These are phyloP conservation scores for Prorops nasuta DNA, from an alignment of 1,140 invertebrate species.

Conservation along the genomic window DNA sequence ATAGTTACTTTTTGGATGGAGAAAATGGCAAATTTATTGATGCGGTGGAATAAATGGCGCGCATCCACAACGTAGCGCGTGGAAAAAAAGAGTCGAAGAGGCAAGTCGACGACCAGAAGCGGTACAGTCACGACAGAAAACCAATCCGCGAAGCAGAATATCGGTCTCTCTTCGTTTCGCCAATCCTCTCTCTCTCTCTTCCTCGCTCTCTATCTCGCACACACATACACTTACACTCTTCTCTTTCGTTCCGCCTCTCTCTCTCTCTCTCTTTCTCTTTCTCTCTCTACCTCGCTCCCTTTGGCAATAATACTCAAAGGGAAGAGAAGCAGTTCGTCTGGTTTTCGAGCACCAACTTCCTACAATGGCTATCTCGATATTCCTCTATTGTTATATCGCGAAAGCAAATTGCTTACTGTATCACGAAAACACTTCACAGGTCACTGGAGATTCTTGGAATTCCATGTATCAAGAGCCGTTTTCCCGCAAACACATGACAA, in stretches of 20 bases:
- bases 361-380: no score
- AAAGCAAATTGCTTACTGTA: no score
- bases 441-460: no score
- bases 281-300: slow-evolving; percentile 1
- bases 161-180: slow-evolving; percentile 13
- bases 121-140: slow-evolving; percentile 23
- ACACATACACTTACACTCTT: neutral
- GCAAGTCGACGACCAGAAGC: slow-evolving; percentile 33
- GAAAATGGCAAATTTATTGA: no score
- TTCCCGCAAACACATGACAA: no score
- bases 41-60: neutral
- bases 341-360: slow-evolving; percentile 18
- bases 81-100: slow-evolving; percentile 19
- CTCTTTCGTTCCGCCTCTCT: neutral
- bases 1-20: no score
- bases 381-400: no score
- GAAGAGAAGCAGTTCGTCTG: slow-evolving; percentile 22
- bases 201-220: neutral
- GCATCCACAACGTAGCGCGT: slow-evolving; percentile 13
- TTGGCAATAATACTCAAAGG: neutral
- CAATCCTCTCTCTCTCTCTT: slow-evolving; percentile 5
- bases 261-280: slow-evolving; percentile 12
- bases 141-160: neutral
- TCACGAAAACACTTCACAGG: no score
- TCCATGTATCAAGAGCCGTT: no score